Base-by-base conservation (phyloP, 1,140 invertebrate genomes). In the Formica selysi region DNA sequence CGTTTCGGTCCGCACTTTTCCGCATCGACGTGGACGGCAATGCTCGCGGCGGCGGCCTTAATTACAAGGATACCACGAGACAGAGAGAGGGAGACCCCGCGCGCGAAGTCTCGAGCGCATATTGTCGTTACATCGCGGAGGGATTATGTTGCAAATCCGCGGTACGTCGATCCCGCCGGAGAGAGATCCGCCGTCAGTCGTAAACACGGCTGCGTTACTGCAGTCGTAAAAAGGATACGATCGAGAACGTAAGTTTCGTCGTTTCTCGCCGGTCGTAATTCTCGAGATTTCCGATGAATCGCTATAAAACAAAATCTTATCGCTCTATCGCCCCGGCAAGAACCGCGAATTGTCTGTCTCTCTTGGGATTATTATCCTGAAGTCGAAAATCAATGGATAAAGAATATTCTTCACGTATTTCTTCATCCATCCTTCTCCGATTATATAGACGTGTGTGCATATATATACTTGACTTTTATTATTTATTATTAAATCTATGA, bases 261-360 rank as follows among this genome's bases (percentile, higher is more conserved):
- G 78, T 71, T 59, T 36, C 51, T 57, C 57, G 48, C 29, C 29
- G 76, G 19, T 65, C 76, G 67, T 86, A 86, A 81, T 81, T 86
- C 51, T 81, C 65, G 26, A 51, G 76, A 86, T 81, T 81, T 19
- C 57, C 85, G 65, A 86, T 86, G 76, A 86, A 86, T 70, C 61
- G 32, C 76, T 70, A 86, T 81, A 76, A 85, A 84, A 76, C 86
- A 85, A 85, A 83, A 85, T 74, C 86, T 87, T 76, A 83, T 87
- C 80, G 79, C 67, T 81, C 79, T 81, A 81, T 81, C 51, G 4
- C 62, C n/a, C 32, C 19, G 36, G n/a, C 5, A 3, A 38, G 10
- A 26, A 19, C 19, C 68, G 68, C 22, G 61, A 11, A 54, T 5
- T 13, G 36, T 26, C 16, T 44, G 4, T 44, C 74, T 26, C n/a